A percentile compares a stretch with the other conserved stretches of the same genome.
Evolutionary conservation across 2,113 vertebrate genomes (phyloP).

Genomic region (Rhineura floridana): DNA sequence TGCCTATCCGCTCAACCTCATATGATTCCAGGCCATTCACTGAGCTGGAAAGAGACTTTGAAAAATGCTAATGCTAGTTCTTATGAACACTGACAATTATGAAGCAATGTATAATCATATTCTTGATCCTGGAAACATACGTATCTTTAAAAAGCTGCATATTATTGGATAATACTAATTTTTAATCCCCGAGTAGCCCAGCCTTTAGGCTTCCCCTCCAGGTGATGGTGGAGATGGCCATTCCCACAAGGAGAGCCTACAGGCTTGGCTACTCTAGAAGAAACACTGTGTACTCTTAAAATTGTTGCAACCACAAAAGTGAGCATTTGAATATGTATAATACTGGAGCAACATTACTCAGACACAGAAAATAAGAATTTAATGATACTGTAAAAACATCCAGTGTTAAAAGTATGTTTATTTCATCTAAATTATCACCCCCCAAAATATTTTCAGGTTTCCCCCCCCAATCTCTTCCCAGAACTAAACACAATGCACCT

Average conservation of each 20-base stretch:
- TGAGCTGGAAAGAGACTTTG: too few relatives aligned
- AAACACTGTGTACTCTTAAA: not conserved
- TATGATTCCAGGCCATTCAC: not conserved
- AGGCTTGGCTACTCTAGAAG: not conserved
- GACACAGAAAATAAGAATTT: not conserved
- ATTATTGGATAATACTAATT: not conserved
- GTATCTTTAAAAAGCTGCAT: not conserved
- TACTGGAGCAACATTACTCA: not conserved
- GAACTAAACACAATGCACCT: not conserved
- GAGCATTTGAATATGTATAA: not conserved
- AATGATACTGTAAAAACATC: not conserved
- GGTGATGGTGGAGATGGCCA: not conserved
- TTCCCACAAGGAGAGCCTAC: not conserved
- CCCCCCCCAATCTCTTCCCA: not conserved
- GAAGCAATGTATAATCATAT: not conserved
- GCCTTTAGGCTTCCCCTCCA: not conserved
- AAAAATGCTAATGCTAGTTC: too few relatives aligned
- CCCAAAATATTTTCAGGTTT: not conserved
- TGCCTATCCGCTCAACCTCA: not conserved
- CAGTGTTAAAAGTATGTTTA: not conserved
- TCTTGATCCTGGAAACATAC: not conserved
- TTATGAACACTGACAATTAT: too few relatives aligned
- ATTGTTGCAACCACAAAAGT: not conserved
- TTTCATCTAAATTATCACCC: not conserved
- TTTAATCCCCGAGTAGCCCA: not conserved